These are phyloP conservation scores for Aleiodes testaceus DNA, from an alignment of 2,888 invertebrate species.

Conservation along the genomic window DNA sequence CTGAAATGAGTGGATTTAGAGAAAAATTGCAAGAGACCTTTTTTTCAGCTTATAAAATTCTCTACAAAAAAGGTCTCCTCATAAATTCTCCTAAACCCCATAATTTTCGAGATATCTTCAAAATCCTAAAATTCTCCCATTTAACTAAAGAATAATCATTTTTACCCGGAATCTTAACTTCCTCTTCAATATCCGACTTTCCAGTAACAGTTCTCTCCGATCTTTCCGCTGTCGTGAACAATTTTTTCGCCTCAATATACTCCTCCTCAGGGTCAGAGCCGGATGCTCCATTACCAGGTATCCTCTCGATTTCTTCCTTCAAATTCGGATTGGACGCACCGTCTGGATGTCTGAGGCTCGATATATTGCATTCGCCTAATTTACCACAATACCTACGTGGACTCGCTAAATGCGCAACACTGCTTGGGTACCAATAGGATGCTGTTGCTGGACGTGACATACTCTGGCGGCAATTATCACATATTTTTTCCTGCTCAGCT, in stretches of 20 bases:
- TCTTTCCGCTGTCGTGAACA: slow-evolving; percentile 65
- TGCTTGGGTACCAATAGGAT: slow-evolving; percentile 78
- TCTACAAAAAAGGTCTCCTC: too few species aligned
- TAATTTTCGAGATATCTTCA: too few species aligned
- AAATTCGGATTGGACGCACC: slow-evolving; percentile 95
- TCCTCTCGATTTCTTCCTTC: slow-evolving; percentile 78
- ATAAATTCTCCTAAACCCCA: too few species aligned
- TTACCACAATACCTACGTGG: slow-evolving; percentile 80
- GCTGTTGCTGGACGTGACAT: slow-evolving; percentile 82
- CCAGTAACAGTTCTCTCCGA: slow-evolving; percentile 70
- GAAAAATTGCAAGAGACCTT: too few species aligned
- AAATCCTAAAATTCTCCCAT: not conserved
- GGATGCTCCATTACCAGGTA: slow-evolving; percentile 79
- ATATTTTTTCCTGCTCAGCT: slow-evolving; percentile 80
- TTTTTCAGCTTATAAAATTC: too few species aligned
- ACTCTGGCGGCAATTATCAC: slow-evolving; percentile 83
- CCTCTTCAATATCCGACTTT: slow-evolving; percentile 71
- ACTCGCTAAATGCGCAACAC: slow-evolving; percentile 74
- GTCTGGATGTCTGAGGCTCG: slow-evolving; percentile 89
- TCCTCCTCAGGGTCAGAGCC: slow-evolving; percentile 76
- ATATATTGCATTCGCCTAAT: slow-evolving; percentile 76
- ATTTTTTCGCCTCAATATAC: slow-evolving; percentile 72
- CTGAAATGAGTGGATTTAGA: too few species aligned
- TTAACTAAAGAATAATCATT: not conserved
- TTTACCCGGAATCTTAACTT: slow-evolving; percentile 63